Conservation (phyloP, 2,888 invertebrate species). For the Catocala sponsa region DNA sequence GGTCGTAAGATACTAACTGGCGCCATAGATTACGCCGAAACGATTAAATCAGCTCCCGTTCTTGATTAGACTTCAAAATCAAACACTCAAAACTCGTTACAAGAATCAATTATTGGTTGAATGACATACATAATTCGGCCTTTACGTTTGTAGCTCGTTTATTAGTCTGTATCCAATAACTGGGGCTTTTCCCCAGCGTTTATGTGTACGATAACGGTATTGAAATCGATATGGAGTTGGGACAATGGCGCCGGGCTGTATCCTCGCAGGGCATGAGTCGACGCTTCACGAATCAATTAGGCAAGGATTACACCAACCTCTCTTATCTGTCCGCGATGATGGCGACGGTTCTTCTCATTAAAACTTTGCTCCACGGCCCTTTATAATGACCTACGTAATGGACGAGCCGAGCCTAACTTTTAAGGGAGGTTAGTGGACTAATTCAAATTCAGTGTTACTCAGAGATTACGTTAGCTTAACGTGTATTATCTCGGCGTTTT, state of each 20-base stretch:
- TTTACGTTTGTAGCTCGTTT: slow-evolving; percentile 15
- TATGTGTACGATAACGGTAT: slow-evolving; percentile 45
- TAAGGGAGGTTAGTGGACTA: slow-evolving; percentile 55
- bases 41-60: neutral
- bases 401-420: slow-evolving; percentile 58
- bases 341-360: slow-evolving; percentile 70
- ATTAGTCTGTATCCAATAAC: slow-evolving; percentile 29
- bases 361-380: slow-evolving; percentile 69
- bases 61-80: slow-evolving; percentile 12
- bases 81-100: slow-evolving; percentile 11
- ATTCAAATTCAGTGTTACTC: slow-evolving; percentile 60
- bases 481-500: slow-evolving; percentile 39
- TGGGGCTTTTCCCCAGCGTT: slow-evolving; percentile 25
- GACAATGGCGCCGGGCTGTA: slow-evolving; percentile 40
- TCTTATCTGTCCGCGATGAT: slow-evolving; percentile 63
- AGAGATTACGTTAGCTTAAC: slow-evolving; percentile 48
- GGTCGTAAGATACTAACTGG: neutral
- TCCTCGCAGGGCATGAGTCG: slow-evolving; percentile 57
- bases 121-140: slow-evolving; percentile 20
- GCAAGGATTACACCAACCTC: slow-evolving; percentile 59
- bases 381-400: slow-evolving; percentile 71
- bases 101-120: slow-evolving; percentile 18
- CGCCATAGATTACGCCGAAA: neutral
- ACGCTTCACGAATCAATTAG: slow-evolving; percentile 74
- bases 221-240: slow-evolving; percentile 39